Evolutionary conservation across 1,140 invertebrate genomes (phyloP), one percentile per base, ranked within the genome.

Genomic region (Megalonaias nervosa): DNA sequence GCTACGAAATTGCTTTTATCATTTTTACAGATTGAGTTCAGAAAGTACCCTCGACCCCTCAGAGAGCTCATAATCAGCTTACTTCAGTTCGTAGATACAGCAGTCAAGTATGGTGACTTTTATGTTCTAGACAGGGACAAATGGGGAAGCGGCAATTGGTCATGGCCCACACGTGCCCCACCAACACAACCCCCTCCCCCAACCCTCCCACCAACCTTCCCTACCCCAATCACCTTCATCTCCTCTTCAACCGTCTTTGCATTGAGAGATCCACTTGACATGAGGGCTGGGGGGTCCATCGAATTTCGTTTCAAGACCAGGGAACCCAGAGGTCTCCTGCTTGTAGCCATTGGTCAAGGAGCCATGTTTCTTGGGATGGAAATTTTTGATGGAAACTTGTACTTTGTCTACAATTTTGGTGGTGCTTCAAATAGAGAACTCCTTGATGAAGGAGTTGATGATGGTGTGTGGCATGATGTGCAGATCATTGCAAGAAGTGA

Each of bases 321-420:
- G 17, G 78, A 80, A 26, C 61, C 67, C 59, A 67, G 77, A 66
- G 78, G 78, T 66, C 56, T 80, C 19, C 69, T 80, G 12, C 31
- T 23, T 12, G 60, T 80, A 12, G 77, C 71, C 2, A 16, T 19
- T 26, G 72, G 23, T 23, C 17, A 16, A 23, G 68, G 61, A 19
- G n/a, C 58, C 14, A 55, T 71, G 1, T 86, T 81, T 73, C 56
- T 87, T 12, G 82, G 80, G 6, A 31, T 89, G 23, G 87, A 89
- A 68, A 58, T 89, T 15, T 86, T 73, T 67, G 87, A 89, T 71
- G 87, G 87, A 1, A 78, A 81, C 15, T 75, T 87, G 15, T 89
- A 86, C 74, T 80, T 89, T n/a, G 75, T 87, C 4, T 71, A 82
- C 65, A 81, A 88, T 69, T 81, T 86, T 60, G 87, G 86, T 1